Percentiles rank a stretch among this genome's conserved stretches.
Conservation (phyloP, 2,888 invertebrate species). For the Acleris sparsana region DNA sequence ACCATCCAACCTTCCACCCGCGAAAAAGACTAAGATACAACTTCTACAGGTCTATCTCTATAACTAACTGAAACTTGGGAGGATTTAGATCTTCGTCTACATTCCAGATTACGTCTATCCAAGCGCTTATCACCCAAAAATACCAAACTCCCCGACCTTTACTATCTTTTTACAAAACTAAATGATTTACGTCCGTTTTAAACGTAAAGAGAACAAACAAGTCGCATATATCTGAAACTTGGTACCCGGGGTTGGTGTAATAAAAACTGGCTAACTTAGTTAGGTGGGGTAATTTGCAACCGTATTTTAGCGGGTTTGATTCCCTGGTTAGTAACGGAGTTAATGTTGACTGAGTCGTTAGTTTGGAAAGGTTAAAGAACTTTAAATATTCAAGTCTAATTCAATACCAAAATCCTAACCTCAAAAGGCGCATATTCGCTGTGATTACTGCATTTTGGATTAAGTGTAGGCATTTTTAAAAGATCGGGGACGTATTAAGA, state of each 20-base stretch:
- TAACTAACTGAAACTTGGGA: no score
- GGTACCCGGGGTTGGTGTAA: slow-evolving; percentile 36
- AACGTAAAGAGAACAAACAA: slow-evolving; percentile 53
- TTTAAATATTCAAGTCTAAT: no score
- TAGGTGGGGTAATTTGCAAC: slow-evolving; percentile 21
- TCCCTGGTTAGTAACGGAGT: slow-evolving; percentile 14
- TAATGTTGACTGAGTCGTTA: neutral
- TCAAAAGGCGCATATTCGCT: no score
- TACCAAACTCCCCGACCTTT: neutral
- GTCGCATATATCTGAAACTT: slow-evolving; percentile 60
- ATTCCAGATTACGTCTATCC: neutral
- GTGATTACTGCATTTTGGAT: no score
- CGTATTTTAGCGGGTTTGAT: slow-evolving; percentile 27
- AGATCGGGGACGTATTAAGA: no score
- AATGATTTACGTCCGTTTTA: slow-evolving; percentile 39
- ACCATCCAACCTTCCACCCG: no score
- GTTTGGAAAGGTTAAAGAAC: neutral
- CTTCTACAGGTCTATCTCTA: no score
- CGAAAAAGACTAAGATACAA: no score
- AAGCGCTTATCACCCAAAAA: neutral
- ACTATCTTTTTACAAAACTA: slow-evolving; percentile 16
- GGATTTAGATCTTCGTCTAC: no score
- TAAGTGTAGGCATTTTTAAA: no score
- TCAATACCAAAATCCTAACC: no score
- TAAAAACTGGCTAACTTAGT: slow-evolving; percentile 32